A percentile compares a stretch with the other conserved stretches of the same genome.
phyloP scores from a whole-genome alignment of 2,888 invertebrate genomes.

The Drosophila seclusa region DNA sequence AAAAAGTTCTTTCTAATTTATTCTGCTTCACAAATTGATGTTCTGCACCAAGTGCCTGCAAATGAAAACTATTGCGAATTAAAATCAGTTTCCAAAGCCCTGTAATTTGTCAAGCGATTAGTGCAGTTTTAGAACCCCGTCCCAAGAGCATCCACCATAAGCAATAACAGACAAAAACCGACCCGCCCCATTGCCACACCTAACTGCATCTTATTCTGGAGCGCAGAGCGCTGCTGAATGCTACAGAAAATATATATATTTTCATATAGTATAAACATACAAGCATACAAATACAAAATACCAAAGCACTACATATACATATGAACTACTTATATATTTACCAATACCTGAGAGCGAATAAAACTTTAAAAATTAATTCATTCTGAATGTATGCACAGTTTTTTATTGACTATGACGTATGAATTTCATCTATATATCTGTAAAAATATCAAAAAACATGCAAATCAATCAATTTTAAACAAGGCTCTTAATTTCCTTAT shows the following conservation, averaged over 20 bases:
- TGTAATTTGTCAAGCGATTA: slow-evolving; percentile 1
- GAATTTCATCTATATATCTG: neutral
- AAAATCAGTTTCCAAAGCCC: neutral
- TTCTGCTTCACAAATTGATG: neutral
- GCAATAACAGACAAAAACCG: neutral
- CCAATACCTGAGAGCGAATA: slow-evolving; percentile 35
- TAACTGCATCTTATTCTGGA: slow-evolving; percentile 8
- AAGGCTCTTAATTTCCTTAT: neutral
- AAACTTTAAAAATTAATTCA: slow-evolving; percentile 17
- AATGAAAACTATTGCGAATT: neutral
- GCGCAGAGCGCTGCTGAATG: slow-evolving; percentile 19
- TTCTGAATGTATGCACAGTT: slow-evolving; percentile 15
- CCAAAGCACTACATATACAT: slow-evolving; percentile 24
- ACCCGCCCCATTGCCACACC: neutral
- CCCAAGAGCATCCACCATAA: neutral
- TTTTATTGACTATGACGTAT: neutral
- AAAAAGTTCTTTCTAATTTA: neutral
- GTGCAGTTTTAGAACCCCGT: slow-evolving; percentile 11
- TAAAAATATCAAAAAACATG: neutral
- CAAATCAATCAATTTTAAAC: neutral
- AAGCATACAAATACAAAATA: slow-evolving; percentile 17
- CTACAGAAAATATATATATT: slow-evolving; percentile 33
- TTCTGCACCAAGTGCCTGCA: neutral
- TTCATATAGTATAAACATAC: slow-evolving; percentile 39
- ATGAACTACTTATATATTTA: slow-evolving; percentile 30